These are phyloP conservation scores for Diacarnus erythraeanus DNA, from an alignment of 37 sponge, comb jelly and placozoan genomes.

Conservation along the genomic window DNA sequence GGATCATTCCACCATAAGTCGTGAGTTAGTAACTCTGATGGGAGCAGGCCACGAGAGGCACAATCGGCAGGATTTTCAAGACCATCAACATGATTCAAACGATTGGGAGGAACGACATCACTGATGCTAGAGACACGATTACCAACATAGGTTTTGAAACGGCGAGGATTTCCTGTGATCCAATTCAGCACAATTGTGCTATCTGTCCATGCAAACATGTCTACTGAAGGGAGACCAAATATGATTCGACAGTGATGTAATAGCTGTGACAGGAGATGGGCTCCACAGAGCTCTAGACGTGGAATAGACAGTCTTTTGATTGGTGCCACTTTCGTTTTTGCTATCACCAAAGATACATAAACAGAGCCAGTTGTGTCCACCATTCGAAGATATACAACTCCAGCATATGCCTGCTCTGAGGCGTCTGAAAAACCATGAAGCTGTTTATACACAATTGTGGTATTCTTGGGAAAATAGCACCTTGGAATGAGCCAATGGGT, in stretches of 20 bases:
- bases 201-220: slow-evolving; percentile 48
- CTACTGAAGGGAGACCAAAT: too few species aligned
- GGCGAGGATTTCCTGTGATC: slow-evolving; percentile 17
- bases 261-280: slow-evolving; percentile 15
- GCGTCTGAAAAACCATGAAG: neutral
- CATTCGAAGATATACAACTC: slow-evolving; percentile 39
- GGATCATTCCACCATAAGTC: slow-evolving; percentile 40
- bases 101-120: too few species aligned
- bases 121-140: too few species aligned
- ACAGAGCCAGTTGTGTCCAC: neutral
- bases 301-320: slow-evolving; percentile 37
- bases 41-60: slow-evolving; percentile 23
- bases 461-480: too few species aligned
- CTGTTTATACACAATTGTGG: too few species aligned
- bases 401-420: slow-evolving; percentile 24
- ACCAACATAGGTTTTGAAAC: too few species aligned
- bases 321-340: slow-evolving; percentile 38
- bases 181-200: slow-evolving; percentile 35
- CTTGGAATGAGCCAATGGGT: too few species aligned
- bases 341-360: slow-evolving; percentile 3
- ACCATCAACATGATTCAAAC: too few species aligned
- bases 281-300: slow-evolving; percentile 37
- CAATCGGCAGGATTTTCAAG: too few species aligned
- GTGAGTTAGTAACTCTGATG: slow-evolving; percentile 31
- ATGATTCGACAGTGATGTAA: too few species aligned